Percentiles rank a stretch among this genome's conserved stretches.
phyloP scores from a whole-genome alignment of 1,140 invertebrate genomes.

The Hestina assimilis region DNA sequence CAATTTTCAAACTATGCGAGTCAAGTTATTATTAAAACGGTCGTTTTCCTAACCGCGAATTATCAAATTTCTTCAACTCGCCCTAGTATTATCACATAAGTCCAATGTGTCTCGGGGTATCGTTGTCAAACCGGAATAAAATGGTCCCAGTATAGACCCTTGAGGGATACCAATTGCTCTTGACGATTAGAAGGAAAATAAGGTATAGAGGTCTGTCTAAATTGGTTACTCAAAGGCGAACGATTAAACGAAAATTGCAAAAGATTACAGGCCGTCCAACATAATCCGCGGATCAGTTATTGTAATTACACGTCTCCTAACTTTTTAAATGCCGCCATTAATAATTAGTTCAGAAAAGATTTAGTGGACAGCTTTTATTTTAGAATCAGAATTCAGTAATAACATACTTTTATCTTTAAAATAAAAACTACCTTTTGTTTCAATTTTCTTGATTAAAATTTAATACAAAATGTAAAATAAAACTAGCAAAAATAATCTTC shows the following conservation, averaged over 20 bases:
- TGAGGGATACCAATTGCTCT: conserved; percentile 5
- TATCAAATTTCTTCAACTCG: conserved; percentile 74
- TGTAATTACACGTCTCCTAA: conserved; percentile 67
- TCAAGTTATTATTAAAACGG: conserved; percentile 72
- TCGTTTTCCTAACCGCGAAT: conserved; percentile 72
- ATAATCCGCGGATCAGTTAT: conserved; percentile 56
- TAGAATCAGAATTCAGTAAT: conserved; percentile 3
- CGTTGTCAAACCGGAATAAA: conserved; percentile 33
- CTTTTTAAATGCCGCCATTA: conserved; percentile 55
- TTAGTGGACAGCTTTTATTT: conserved; percentile 31
- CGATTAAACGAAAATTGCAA: conserved; percentile 72
- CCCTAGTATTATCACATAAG: conserved; percentile 74
- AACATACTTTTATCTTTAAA: neutral
- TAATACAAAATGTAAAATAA: neutral
- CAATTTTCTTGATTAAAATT: neutral
- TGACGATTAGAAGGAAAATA: conserved; percentile 13
- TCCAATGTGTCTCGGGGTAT: conserved; percentile 66
- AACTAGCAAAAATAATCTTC: neutral
- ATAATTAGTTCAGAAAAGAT: conserved; percentile 48
- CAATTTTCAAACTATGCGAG: conserved; percentile 58
- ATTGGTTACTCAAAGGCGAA: conserved; percentile 48
- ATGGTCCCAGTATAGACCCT: conserved; percentile 22
- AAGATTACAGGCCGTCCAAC: conserved; percentile 58
- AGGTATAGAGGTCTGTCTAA: conserved; percentile 35
- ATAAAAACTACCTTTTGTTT: too few relatives aligned